A percentile compares a stretch with the other conserved stretches of the same genome.
These are phyloP conservation scores for Hemaris fuciformis DNA, from an alignment of 2,888 invertebrate species.

Conservation along the genomic window DNA sequence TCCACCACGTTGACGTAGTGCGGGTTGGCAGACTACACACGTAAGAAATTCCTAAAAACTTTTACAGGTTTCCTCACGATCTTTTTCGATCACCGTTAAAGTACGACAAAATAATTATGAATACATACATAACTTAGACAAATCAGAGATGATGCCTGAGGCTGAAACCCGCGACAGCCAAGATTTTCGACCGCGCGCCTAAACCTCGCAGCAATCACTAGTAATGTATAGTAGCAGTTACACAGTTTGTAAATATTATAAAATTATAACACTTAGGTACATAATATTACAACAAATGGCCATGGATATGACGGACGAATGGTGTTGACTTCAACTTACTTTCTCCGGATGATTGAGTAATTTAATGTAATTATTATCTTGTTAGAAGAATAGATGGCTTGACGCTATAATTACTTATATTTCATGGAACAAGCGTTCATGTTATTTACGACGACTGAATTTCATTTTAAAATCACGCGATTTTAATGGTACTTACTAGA, in stretches of 20 bases:
- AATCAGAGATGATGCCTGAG: no score
- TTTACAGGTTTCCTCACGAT: no score
- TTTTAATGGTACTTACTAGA: not conserved
- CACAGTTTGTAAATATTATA: not conserved
- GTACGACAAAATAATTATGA: no score
- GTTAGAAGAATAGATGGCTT: not conserved
- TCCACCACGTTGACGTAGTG: no score
- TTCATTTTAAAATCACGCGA: not conserved
- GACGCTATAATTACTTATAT: not conserved
- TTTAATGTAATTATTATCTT: not conserved
- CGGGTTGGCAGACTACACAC: no score
- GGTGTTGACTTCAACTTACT: not conserved
- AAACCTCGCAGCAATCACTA: no score
- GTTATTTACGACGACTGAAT: not conserved
- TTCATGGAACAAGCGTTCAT: not conserved
- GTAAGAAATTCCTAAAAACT: no score
- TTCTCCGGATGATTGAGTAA: slow-evolving; percentile 2
- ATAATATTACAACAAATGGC: not conserved
- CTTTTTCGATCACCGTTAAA: no score
- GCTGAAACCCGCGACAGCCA: no score
- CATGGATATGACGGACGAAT: not conserved
- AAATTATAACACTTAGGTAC: not conserved
- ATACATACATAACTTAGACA: no score
- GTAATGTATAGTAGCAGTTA: not conserved
- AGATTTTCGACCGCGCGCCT: no score